These are phyloP conservation scores for Echinops telfairi DNA, from an alignment of 2,113 vertebrate genomes.

Conservation along the genomic window DNA sequence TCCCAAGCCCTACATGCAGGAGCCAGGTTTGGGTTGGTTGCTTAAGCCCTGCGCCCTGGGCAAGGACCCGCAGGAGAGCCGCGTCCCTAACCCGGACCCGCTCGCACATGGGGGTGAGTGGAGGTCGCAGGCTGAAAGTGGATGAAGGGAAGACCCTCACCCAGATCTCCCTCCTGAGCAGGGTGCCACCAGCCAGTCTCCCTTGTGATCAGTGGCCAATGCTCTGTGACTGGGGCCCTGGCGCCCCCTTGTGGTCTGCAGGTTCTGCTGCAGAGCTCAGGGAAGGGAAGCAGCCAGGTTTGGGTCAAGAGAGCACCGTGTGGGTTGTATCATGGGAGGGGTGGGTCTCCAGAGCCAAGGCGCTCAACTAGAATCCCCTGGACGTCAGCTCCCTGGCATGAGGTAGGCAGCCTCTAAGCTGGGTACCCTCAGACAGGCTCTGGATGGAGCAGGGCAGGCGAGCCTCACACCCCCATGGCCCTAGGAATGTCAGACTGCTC, in stretches of 20 bases:
- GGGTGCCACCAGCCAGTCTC: background rate
- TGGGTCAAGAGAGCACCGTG: background rate
- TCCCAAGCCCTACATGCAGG: background rate
- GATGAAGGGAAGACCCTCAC: background rate
- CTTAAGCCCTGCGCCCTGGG: background rate
- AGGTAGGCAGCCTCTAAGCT: background rate
- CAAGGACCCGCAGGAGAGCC: background rate
- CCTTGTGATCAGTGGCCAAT: background rate
- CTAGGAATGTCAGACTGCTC: background rate
- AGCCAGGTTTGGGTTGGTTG: background rate
- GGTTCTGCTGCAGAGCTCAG: background rate
- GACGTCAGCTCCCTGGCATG: background rate
- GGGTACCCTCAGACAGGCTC: too few species aligned
- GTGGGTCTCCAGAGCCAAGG: background rate
- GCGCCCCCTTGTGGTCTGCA: constrained; percentile 41
- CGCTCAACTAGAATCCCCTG: background rate
- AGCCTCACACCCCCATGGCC: background rate
- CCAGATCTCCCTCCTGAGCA: background rate
- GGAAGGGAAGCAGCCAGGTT: too few species aligned
- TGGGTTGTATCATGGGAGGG: background rate
- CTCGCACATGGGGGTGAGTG: background rate
- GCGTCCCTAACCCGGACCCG: background rate
- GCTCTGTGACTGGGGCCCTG: background rate
- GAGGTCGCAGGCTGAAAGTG: background rate
- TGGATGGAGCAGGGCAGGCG: background rate